Base-by-base conservation (phyloP, 2,888 invertebrate species). In the Sinodicranocentrus sp. region DNA sequence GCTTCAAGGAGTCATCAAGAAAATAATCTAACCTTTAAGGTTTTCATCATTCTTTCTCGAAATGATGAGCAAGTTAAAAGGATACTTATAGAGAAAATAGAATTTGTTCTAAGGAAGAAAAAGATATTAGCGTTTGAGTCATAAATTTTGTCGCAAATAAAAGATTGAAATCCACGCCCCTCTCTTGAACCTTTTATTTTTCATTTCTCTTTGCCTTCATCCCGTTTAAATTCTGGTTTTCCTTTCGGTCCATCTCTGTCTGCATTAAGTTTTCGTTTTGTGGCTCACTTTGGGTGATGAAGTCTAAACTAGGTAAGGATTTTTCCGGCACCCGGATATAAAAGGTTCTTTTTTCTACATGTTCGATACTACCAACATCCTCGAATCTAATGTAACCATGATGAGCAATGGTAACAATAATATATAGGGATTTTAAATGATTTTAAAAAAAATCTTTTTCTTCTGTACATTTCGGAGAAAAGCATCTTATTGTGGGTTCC, bases 111-210 rank as follows among this genome's bases (percentile, higher is more conserved):
- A 39, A 73, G 54, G 78, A 82, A 82, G 82, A 84, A 88, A 87
- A 88, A 86, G 87, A 87, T 87, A 88, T 87, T 88, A 88, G 86
- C 86, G 87, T 71, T 84, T 71, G 61, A 86, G 85, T 84, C 87
- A 88, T 88, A 88, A 88, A 88, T 88, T 87, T 87, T 21, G 85
- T 88, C 87, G 88, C 88, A 88, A 88, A 88, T 88, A 88, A 88
- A 88, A 88, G 88, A 88, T 86, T 85, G 87, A 87, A 85, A 80
- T 84, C 75, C 86, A 87, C 88, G 87, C 88, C 87, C 86, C 82
- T 86, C 77, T 48, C 5, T 10, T 13, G 84, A 85, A 86, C 86
- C 86, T 86, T 87, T 87, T 73, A 39, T 63, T 79, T 71, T 44
- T 48, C 39, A 63, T 72, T 54, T 71, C 23, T 57, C 59, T 71